Base-by-base conservation (phyloP, 2,888 invertebrate species). In the Cheilosia scutellata region DNA sequence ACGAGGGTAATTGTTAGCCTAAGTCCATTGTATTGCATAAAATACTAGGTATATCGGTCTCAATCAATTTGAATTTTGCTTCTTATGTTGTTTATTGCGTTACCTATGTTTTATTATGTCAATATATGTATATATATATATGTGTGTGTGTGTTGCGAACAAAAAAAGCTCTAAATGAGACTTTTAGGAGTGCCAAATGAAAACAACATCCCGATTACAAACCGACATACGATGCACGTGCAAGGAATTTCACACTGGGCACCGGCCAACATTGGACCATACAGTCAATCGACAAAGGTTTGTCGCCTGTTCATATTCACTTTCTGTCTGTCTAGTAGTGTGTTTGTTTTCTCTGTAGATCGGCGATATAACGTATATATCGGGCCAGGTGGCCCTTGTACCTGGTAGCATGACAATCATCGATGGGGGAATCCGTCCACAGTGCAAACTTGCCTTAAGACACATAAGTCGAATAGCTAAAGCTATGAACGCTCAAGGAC, bases 201-300 rank as follows among this genome's bases (percentile, higher is more conserved):
- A 37, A 83, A 78, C 78, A 87, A 87, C 76, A 66, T 57, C 25
- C 74, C 53, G 27, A 31, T 51, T 6, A 72, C 77, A 76, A 94
- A 94, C 88, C 94, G 96, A 82, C 94, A 95, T 87, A 97, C 96
- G 6, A 96, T 98, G 96, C 98, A 98, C 91, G 98, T 98, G 49
- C 98, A 98, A 93, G 96, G 98, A 86, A 95, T 98, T 89, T 98
- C 98, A 33, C 98, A 98, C 92, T 98, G 98, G 98, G 98, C 98
- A n/a, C 98, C 98, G 0, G 98, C 98, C 82, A 98, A 98, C 91
- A 98, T 98, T 89, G 98, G 98, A 57, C 98, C 98, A 5, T 98
- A 98, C 91, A 98, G 98, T 91, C 98, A 98, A 93, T 96, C 97
- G 2, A 95, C 97, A 82, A 95, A 96, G 94, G 97, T 97, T 92